Base-by-base conservation (phyloP, 1,140 invertebrate species). In the Lasioglossum albipes region DNA sequence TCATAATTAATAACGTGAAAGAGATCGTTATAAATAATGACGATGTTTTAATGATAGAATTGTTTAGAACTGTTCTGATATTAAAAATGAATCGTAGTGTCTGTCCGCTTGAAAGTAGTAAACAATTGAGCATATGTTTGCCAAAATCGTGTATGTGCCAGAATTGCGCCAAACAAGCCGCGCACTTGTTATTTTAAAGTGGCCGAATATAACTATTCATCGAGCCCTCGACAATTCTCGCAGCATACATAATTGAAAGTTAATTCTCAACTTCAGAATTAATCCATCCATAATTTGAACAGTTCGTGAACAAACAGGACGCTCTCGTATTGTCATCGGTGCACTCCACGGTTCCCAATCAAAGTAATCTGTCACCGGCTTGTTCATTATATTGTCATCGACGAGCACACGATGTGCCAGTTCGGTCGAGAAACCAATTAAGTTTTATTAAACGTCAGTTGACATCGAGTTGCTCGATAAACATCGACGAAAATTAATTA, bases 401-500 rank as follows among this genome's bases (percentile, higher is more conserved):
- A 62, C 61, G 9, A 68, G 36, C 36, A 62, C 52, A 7, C 36
- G 52, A 61, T 54, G 54, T n/a, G n/a, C 68, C 68, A 42, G 42
- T 54, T 66, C 70, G 36, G 61, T 31, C 62, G 52, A 65, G 41
- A 9, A n/a, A n/a, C 66, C 78, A 68, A 68, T 68, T 68, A 41
- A 18, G 41, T 54, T 75, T 80, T 49, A 75, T 80, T 54, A 68
- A 69, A 59, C 69, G 31, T 62, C 45, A 16, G 65, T 69, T 69
- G 79, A 80, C 73, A 75, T 69, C 54, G 65, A 10, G 68, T 62
- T 20, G 62, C n/a, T 20, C 36, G 72, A 13, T n/a, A 67, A 69
- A 68, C 78, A 66, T 41, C 7, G 72, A 6, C 16, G n/a, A 42
- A 41, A 69, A 75, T 75, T 75, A 75, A 80, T 75, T 75, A 69